Base-by-base conservation (phyloP, 2,888 invertebrate genomes). In the Rhaphigaster nebulosa region DNA sequence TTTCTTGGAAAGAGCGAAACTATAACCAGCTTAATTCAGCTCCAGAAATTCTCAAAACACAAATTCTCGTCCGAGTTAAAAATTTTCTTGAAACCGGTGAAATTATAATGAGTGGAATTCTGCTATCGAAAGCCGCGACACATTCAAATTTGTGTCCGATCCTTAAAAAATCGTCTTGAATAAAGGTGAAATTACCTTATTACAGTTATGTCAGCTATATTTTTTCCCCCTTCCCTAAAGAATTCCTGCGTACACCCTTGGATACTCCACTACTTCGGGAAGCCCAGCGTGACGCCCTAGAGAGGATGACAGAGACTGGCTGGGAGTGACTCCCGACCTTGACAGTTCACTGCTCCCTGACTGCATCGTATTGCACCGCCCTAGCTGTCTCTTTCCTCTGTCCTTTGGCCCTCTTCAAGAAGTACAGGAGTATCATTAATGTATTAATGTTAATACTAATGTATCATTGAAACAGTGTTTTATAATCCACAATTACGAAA, bases 361-460 rank as follows among this genome's bases (percentile, higher is more conserved):
- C 70, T 76, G 70, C 70, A 76, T 76, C 70, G 70, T 76, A 76
- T 76, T 76, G 70, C 70, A 76, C 70, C 70, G 5, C 29, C 70
- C 34, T 76, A 38, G 34, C 70, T 38, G 5, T 38, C 70, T 76
- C 38, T 20, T 29, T n/a, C 13, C 65, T 65, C 65, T 38, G 70
- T 76, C 70, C 70, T 76, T 38, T 20, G 38, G 23, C 15, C 29
- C 34, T 34, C 70, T 34, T 18, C 70, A 76, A 76, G 70, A 38
- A 76, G 34, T 76, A 20, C 6, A 23, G 38, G 34, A 76, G 38
- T n/a, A n/a, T n/a, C n/a, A n/a, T n/a, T n/a, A n/a, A n/a, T n/a
- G n/a, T n/a, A n/a, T 76, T 2, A 29, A 65, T 8, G 56, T 56
- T 26, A 56, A 26, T 8, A 26, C 3, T 1, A 3, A 26, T 15